These are phyloP conservation scores for Diglossa cyanea DNA, from an alignment of 2,797 vertebrate species.

Conservation along the genomic window DNA sequence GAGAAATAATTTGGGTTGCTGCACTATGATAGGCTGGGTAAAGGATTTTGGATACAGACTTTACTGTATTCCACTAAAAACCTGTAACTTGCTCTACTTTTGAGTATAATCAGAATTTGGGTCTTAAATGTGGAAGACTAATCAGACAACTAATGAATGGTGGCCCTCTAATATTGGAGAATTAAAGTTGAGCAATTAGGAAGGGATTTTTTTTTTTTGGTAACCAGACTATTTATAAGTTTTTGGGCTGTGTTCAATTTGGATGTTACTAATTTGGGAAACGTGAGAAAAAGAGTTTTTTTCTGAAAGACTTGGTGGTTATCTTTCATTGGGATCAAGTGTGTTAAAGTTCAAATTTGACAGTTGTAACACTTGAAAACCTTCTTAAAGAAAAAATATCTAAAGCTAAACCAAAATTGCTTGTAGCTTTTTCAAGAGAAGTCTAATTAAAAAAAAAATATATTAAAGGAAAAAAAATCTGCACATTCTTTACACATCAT, in stretches of 20 bases:
- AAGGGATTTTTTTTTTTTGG: neutral
- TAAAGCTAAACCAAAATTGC: neutral
- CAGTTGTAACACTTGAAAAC: neutral
- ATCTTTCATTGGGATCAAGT: slow-evolving; percentile 8
- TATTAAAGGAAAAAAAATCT: neutral
- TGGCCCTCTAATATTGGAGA: neutral
- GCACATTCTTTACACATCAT: neutral
- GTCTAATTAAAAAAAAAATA: neutral
- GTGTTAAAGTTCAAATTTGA: slow-evolving; percentile 16
- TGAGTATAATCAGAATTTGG: neutral
- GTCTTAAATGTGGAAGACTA: neutral
- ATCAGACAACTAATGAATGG: neutral
- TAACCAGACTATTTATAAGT: slow-evolving; percentile 22
- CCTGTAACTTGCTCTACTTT: neutral
- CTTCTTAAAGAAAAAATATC: neutral
- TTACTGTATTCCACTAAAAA: neutral
- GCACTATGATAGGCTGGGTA: neutral
- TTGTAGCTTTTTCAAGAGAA: neutral
- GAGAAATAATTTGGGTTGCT: neutral
- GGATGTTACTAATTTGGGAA: slow-evolving; percentile 55
- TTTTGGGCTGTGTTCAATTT: neutral
- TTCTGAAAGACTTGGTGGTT: slow-evolving; percentile 13
- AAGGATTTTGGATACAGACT: neutral
- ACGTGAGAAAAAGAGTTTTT: slow-evolving; percentile 54
- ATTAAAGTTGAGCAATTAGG: slow-evolving; percentile 1